Evolutionary conservation across 2,113 vertebrate genomes (phyloP).

Genomic region (Vombatus ursinus): DNA sequence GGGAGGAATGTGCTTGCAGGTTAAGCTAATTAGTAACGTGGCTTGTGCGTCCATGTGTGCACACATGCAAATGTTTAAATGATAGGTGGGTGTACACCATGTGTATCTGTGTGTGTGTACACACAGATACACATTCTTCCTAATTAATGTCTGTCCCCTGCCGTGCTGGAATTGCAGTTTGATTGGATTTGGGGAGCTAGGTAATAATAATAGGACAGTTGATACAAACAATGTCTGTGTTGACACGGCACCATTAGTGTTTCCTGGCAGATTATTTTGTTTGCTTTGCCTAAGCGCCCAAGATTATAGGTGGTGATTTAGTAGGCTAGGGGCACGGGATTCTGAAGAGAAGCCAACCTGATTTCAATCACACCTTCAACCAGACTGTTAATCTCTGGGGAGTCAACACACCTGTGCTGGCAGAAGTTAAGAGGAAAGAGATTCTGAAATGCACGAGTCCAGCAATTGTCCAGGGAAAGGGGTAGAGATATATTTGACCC

Average conservation of each 20-base stretch:
- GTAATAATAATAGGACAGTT: slow-evolving; percentile 79
- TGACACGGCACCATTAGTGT: slow-evolving; percentile 73
- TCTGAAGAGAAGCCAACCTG: slow-evolving; percentile 69
- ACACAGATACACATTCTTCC: slow-evolving; percentile 61
- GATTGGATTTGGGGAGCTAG: slow-evolving; percentile 74
- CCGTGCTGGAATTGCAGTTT: slow-evolving; percentile 66
- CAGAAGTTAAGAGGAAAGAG: slow-evolving; percentile 74
- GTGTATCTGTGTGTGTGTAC: fast-evolving
- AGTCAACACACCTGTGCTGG: slow-evolving; percentile 77
- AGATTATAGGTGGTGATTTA: slow-evolving; percentile 80
- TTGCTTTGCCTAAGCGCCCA: slow-evolving; percentile 78
- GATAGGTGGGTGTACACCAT: fast-evolving
- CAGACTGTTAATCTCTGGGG: slow-evolving; percentile 80
- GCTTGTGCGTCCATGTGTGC: not conserved
- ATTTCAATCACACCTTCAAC: slow-evolving; percentile 81
- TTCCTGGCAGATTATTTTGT: slow-evolving; percentile 83
- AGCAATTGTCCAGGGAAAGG: slow-evolving; percentile 56
- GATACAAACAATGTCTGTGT: slow-evolving; percentile 77
- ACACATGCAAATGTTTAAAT: not conserved
- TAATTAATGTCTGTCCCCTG: slow-evolving; percentile 76
- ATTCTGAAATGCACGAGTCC: slow-evolving; percentile 67
- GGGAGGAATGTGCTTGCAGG: slow-evolving; percentile 58
- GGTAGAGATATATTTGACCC: slow-evolving; percentile 45
- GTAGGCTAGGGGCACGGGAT: slow-evolving; percentile 63
- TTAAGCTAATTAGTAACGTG: slow-evolving; percentile 45